Evolutionary conservation across 2,797 vertebrate genomes (phyloP), one percentile per base, ranked within the genome.

Genomic region (Antennarius maculatus): DNA sequence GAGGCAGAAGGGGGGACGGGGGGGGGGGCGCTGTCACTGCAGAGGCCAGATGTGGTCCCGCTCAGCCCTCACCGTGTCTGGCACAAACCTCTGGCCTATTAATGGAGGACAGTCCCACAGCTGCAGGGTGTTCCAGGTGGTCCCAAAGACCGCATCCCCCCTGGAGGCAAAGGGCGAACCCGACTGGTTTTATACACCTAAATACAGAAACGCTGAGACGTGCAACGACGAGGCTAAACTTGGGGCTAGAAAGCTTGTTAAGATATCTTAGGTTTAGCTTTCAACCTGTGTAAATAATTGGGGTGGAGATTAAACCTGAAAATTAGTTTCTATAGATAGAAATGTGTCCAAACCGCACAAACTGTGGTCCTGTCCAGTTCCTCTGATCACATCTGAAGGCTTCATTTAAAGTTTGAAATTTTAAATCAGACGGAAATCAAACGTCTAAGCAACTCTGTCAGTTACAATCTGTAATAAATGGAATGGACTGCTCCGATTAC

Each of bases 81-180:
- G 78, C 58, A 66, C 61, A 77, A 69, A 69, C 65, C 62, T 41
- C 74, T 62, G 23, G 34, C 46, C 64, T 80, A 83, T 80, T 82
- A 79, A 74, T 63, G 45, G 46, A 39, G 54, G 52, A 11, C 69
- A 45, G 63, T 62, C 77, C 81, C 65, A 64, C 82, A 84, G 78
- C 68, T 82, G 52, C 66, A 72, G 77, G 80, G 82, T 86, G 84
- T 86, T 85, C 81, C 72, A 84, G 71, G 68, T 85, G 82, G 66
- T 69, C 60, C 28, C 39, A 82, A 63, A 66, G 58, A 68, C 78
- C 66, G 64, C 72, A 74, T 62, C 52, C 57, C 70, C 29, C 47
- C 31, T 62, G 34, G 41, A 78, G 14, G 47, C 57, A 54, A 76
- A 80, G 67, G 23, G 65, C 69, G 70, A 69, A 73, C 69, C 56